Evolutionary conservation across 2,888 invertebrate species (phyloP).

Genomic region (Stenodera caucasica): DNA sequence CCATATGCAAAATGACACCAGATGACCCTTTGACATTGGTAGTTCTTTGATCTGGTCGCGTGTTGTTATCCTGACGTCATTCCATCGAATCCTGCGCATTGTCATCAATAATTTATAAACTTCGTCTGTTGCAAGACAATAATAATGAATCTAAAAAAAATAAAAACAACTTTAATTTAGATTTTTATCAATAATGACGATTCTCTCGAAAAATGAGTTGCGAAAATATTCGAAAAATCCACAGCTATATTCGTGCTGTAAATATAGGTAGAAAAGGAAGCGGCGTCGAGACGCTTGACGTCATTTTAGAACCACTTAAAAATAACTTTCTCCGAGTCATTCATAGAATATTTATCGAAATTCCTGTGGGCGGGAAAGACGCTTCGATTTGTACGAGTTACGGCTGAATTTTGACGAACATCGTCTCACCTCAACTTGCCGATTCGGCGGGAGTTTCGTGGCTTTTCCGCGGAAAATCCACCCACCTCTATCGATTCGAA

Average conservation of each 20-base stretch:
- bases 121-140: not conserved
- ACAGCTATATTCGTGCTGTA: slow-evolving; percentile 21
- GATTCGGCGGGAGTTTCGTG: no score
- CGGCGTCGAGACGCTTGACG: slow-evolving; percentile 29
- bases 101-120: slow-evolving; percentile 12
- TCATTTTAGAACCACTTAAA: slow-evolving; percentile 17
- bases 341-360: slow-evolving; percentile 16
- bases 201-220: not conserved
- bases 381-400: not conserved
- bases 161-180: not conserved
- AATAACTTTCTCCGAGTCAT: slow-evolving; percentile 32
- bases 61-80: slow-evolving; percentile 10
- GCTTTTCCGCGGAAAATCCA: no score
- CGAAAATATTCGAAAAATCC: not conserved
- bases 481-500: no score
- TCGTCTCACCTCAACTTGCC: no score
- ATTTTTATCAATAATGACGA: not conserved
- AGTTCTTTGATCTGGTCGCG: slow-evolving; percentile 13
- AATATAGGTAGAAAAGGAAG: slow-evolving; percentile 7
- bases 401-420: no score
- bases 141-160: no score
- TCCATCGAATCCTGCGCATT: slow-evolving; percentile 4
- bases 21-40: slow-evolving; percentile 12
- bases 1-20: slow-evolving; percentile 3
- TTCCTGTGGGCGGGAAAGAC: not conserved